Evolutionary conservation across 2,797 vertebrate species (phyloP), one percentile per base, ranked within the genome.

Genomic region (Cossypha dichroa): DNA sequence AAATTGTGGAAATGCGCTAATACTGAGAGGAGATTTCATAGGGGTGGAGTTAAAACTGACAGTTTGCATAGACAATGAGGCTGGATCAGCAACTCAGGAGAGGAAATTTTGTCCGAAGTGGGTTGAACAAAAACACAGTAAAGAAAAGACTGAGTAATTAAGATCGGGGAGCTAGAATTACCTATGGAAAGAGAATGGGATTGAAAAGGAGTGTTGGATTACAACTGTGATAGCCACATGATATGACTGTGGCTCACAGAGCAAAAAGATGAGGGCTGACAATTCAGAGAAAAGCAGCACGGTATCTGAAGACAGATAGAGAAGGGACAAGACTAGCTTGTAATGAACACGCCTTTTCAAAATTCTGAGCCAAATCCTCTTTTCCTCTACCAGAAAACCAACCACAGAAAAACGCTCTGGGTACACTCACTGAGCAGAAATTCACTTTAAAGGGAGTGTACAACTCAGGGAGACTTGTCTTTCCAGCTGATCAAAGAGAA

Each of bases 191-290:
- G 83, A 55, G 46, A 96, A 60, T 10, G 10, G 43, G 66, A 78
- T 78, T 96, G 54, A 84, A 90, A 81, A 84, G 31, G 12, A 40
- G 83, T 58, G 38, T 93, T 81, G 83, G 45, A 68, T 95, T 90
- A 84, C 91, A 51, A 18, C 41, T 75, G 52, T 68, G 83, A 72
- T 46, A 92, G 54, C n/a, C 77, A 84, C 56, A 56, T 51, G 73
- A 93, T 52, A 75, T 0, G 22, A 33, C 49, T 62, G 22, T 62
- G 22, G 23, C 34, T 81, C 58, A 58, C 46, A 51, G 54, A 92
- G 58, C 49, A 75, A 36, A 25, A 72, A 72, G 31, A 45, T 26
- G 49, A 77, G 34, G 26, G 34, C 29, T 92, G 46, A 62, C 73
- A 84, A 72, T 48, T 46, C 49, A n/a, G 31, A 62, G 21, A 55